Evolutionary conservation across 1,140 invertebrate species (phyloP).

Genomic region (Trypoxylus dichotomus): DNA sequence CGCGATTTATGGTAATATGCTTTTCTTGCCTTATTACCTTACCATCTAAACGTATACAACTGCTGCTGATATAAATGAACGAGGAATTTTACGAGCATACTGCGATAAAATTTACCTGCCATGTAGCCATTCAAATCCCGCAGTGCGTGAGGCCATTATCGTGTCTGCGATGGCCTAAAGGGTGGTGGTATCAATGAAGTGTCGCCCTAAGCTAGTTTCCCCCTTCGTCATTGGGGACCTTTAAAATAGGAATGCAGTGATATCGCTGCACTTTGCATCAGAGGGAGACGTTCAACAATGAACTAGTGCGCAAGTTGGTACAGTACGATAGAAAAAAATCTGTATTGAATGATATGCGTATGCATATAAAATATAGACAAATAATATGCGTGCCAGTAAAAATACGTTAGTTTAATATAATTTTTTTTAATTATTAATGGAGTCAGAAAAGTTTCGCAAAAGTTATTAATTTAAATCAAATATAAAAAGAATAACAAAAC

Average conservation of each 20-base stretch:
- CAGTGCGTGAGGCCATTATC: slow-evolving; percentile 20
- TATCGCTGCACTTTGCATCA: slow-evolving; percentile 9
- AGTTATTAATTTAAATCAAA: too few species aligned
- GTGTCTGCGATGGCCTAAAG: slow-evolving; percentile 2
- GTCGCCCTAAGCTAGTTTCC: slow-evolving; percentile 1
- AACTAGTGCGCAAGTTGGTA: neutral
- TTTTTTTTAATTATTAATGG: too few species aligned
- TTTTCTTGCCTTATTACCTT: neutral
- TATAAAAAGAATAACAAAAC: too few species aligned
- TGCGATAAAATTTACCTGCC: slow-evolving; percentile 2
- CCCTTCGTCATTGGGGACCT: neutral
- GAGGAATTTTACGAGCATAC: neutral
- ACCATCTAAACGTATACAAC: neutral
- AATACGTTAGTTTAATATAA: too few species aligned
- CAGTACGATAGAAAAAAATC: neutral
- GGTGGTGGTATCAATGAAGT: neutral
- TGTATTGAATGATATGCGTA: neutral
- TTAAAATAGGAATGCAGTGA: slow-evolving; percentile 14
- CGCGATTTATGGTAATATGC: too few species aligned
- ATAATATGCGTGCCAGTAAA: too few species aligned
- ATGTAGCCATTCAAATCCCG: neutral
- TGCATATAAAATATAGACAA: too few species aligned
- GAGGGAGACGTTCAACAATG: neutral
- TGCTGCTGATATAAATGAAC: neutral
- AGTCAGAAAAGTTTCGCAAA: too few species aligned